Percentiles rank a stretch among this genome's conserved stretches.
Conservation (phyloP, 2,113 vertebrate genomes). For the Barnardius zonarius region DNA sequence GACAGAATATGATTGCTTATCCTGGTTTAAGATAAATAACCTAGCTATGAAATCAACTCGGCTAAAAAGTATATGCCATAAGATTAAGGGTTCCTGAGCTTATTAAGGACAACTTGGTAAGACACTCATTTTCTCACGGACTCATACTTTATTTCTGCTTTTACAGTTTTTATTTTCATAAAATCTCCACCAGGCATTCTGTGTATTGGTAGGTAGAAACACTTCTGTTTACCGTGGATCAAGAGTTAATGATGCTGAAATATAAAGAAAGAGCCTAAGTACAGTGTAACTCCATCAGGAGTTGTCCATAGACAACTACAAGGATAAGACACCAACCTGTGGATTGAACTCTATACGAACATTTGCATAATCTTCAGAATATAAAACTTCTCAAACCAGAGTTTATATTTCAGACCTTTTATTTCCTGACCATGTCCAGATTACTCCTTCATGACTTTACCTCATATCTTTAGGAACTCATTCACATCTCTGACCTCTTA, state of each 20-base stretch:
- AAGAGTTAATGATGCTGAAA: background rate
- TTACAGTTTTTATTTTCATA: background rate
- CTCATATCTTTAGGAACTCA: background rate
- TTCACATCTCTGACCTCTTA: background rate
- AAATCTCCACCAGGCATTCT: background rate
- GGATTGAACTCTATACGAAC: background rate
- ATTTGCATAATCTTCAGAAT: background rate
- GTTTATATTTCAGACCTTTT: background rate
- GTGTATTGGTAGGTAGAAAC: background rate
- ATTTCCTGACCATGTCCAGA: background rate
- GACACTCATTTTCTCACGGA: background rate
- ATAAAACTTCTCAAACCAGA: background rate
- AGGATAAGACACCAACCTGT: background rate
- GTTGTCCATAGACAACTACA: background rate
- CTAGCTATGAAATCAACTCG: background rate
- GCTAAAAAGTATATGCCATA: background rate
- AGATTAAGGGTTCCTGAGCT: background rate
- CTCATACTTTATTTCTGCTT: background rate
- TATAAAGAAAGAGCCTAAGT: background rate
- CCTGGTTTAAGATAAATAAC: background rate
- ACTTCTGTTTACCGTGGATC: background rate
- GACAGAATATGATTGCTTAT: background rate
- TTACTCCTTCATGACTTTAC: background rate
- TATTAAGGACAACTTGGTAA: background rate
- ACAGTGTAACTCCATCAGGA: background rate